These are phyloP conservation scores for Menura novaehollandiae DNA, from an alignment of 2,113 vertebrate genomes.

Conservation along the genomic window DNA sequence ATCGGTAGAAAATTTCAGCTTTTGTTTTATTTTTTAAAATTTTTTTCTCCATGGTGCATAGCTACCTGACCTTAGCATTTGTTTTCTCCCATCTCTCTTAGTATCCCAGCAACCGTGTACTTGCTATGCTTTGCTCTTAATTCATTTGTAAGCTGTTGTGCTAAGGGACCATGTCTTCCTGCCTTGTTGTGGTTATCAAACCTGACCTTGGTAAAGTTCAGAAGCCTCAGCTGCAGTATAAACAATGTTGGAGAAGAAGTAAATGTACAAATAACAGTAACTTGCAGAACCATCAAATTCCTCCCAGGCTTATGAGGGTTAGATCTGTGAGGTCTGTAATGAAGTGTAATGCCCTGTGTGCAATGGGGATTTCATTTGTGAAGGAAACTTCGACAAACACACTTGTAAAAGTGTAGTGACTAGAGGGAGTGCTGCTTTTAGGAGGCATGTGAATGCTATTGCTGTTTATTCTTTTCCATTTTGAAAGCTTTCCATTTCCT, in stretches of 20 bases:
- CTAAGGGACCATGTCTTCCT: not conserved
- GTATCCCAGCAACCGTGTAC: slow-evolving; percentile 21
- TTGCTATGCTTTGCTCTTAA: not conserved
- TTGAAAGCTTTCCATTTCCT: not conserved
- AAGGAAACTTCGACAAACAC: not conserved
- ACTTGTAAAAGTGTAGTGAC: not conserved
- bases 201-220: slow-evolving; percentile 7
- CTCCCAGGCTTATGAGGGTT: not conserved
- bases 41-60: not conserved
- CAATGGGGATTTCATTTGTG: not conserved
- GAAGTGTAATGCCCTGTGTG: not conserved
- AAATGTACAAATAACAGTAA: not conserved
- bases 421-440: not conserved
- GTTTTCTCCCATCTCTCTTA: not conserved
- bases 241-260: not conserved
- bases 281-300: not conserved
- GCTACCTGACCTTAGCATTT: not conserved
- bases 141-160: not conserved
- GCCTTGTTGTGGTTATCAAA: not conserved
- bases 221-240: not conserved
- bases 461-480: not conserved
- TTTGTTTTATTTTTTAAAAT: not conserved
- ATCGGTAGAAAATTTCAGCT: not conserved
- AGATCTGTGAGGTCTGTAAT: not conserved
- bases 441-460: not conserved